Base-by-base conservation (phyloP, 2,888 invertebrate genomes). In the Trissolcus japonicus region DNA sequence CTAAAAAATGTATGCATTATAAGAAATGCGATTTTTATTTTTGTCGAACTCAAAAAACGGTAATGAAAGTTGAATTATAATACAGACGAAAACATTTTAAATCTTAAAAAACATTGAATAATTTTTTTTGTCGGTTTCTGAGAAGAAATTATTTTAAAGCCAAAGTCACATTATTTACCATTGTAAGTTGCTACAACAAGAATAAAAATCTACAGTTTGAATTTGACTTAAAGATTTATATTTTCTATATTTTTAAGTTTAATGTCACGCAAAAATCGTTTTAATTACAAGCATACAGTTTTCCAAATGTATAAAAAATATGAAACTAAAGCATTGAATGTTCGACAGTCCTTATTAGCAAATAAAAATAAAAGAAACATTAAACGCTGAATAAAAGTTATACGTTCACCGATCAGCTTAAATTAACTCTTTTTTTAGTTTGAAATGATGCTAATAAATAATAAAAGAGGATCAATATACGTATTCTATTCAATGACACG, bases 101-200 rank as follows among this genome's bases (percentile, higher is more conserved):
- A 48, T 48, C 16, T 16, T 16, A 48, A 16, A 16, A 48, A 48
- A 48, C n/a, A 6, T 43, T 43, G 13, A 48, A 48, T 9, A 14
- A 14, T 43, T 14, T 13, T 43, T 16, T 46, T 6, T 46, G 16
- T 4, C 1, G 46, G 2, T 35, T 46, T 16, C 6, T 19, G 51
- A 51, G 17, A 51, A 21, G 0, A 21, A 19, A 3, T 51, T 19
- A 9, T 19, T 51, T 51, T 19, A 21, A 84, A 86, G 83, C 80
- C 80, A 74, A 57, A 79, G 78, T 83, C 84, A 80, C 62, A 60
- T 73, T 69, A 59, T 51, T 67, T 66, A 74, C 66, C 82, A 83
- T 78, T 71, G 72, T 80, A 80, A 83, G 81, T 79, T 76, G 62
- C 82, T 82, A 84, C 83, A 85, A 86, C 79, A 76, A 83, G 82